Evolutionary conservation across 2,888 invertebrate species (phyloP), one percentile per base, ranked within the genome.

Genomic region (Drosophila glabriapex): DNA sequence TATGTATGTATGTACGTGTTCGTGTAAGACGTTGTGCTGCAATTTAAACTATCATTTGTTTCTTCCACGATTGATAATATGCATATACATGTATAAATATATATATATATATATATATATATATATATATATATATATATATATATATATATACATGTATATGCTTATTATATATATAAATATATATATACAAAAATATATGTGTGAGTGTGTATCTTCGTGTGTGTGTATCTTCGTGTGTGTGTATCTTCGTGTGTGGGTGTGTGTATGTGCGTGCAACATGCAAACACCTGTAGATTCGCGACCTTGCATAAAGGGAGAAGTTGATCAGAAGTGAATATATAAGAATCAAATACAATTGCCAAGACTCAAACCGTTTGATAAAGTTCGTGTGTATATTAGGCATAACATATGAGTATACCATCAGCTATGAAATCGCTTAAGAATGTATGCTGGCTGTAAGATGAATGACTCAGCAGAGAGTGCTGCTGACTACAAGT

Each of bases 271-370:
- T 66, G 54, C 41, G n/a, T 49, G 59, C 66, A 65, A 22, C 61
- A 49, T 73, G 68, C 66, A 61, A 37, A 63, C 63, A 78, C 54
- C 65, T 77, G 76, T 77, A 73, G 78, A 77, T 77, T 68, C 28
- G 55, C 63, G 52, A 43, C 46, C 65, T 52, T 61, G 46, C 31
- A 37, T 50, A 49, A 29, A 43, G 31, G 35, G 43, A 66, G 50
- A 76, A 54, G 31, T 58, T 76, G 53, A 43, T 16, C 10, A 52
- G 28, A 58, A 43, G 31, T n/a, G 22, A 35, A 49, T 39, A 43
- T 43, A n/a, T 43, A 35, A 54, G 46, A 65, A 33, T 6, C 33
- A 35, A 43, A 31, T 33, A n/a, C 25, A 39, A 31, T 25, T 41
- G 7, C 28, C 16, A 33, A 25, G 1, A 49, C n/a, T 22, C 33